Conservation (phyloP, 1,140 invertebrate genomes). For the Drosophila leontia region DNA sequence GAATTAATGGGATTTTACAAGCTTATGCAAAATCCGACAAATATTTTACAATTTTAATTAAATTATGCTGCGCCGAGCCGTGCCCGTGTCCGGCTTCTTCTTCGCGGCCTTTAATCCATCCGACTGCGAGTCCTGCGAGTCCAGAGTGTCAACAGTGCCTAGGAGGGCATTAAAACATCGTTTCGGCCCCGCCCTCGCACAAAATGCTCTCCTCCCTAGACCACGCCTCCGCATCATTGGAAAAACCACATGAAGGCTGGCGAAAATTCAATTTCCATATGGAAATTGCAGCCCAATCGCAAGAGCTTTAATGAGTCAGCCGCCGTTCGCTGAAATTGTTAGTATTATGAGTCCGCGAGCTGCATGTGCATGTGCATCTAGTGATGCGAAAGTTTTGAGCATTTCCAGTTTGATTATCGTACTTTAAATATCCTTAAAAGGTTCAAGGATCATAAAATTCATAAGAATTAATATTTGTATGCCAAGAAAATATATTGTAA, state of each 20-base stretch:
- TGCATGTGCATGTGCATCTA: constrained; percentile 39
- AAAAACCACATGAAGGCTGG: constrained; percentile 64
- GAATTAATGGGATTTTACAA: constrained; percentile 81
- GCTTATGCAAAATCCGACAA: constrained; percentile 81
- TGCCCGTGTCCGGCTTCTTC: constrained; percentile 28
- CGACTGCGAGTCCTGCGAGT: constrained; percentile 37
- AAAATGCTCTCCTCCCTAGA: constrained; percentile 2
- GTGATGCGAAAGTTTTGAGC: constrained; percentile 8
- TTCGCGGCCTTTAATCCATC: constrained; percentile 52
- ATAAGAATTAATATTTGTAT: too few species aligned
- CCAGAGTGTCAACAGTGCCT: constrained; percentile 38
- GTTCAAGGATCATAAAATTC: too few species aligned
- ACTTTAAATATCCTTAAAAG: too few species aligned
- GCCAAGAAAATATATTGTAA: too few species aligned
- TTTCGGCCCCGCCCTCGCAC: constrained; percentile 25
- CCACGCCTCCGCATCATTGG: constrained; percentile 26
- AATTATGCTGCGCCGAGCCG: constrained; percentile 59
- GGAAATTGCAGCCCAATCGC: constrained; percentile 58
- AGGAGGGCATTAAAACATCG: constrained; percentile 47
- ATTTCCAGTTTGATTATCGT: neutral
- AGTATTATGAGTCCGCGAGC: constrained; percentile 33
- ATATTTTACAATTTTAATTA: constrained; percentile 84
- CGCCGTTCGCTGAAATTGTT: constrained; percentile 14
- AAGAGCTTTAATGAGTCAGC: constrained; percentile 62
- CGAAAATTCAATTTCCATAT: constrained; percentile 80